These are phyloP conservation scores for Acropternis orthonyx DNA, from an alignment of 2,797 vertebrate genomes.

Conservation along the genomic window DNA sequence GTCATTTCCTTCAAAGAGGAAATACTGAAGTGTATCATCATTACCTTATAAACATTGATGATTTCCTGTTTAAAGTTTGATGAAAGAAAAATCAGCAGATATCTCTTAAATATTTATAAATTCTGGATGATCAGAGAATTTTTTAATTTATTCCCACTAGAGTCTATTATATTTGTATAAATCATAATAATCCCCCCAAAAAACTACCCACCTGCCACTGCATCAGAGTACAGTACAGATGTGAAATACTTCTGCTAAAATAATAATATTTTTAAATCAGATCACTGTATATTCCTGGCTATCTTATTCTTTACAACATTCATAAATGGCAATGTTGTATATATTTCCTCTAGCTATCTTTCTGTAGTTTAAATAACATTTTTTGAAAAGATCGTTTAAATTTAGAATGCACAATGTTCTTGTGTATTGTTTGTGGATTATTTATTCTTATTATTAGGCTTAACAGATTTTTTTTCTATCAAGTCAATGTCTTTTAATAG, in stretches of 20 bases:
- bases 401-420: not conserved
- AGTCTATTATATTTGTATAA: not conserved
- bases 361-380: not conserved
- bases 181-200: not conserved
- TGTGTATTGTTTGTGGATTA: not conserved
- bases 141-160: not conserved
- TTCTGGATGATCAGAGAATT: not conserved
- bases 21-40: not conserved
- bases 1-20: not conserved
- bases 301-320: not conserved
- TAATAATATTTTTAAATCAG: not conserved
- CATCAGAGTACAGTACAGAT: not conserved
- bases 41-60: not conserved
- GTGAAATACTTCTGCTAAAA: not conserved
- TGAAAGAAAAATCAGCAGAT: not conserved
- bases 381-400: not conserved
- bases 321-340: not conserved
- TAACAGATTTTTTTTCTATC: not conserved
- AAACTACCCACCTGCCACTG: accelerated
- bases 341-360: not conserved
- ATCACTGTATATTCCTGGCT: not conserved
- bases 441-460: not conserved
- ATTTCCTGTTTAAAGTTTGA: not conserved
- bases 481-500: not conserved
- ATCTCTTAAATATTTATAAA: not conserved